phyloP scores from a whole-genome alignment of 2,797 vertebrate genomes.

The Euthynnus affinis region DNA sequence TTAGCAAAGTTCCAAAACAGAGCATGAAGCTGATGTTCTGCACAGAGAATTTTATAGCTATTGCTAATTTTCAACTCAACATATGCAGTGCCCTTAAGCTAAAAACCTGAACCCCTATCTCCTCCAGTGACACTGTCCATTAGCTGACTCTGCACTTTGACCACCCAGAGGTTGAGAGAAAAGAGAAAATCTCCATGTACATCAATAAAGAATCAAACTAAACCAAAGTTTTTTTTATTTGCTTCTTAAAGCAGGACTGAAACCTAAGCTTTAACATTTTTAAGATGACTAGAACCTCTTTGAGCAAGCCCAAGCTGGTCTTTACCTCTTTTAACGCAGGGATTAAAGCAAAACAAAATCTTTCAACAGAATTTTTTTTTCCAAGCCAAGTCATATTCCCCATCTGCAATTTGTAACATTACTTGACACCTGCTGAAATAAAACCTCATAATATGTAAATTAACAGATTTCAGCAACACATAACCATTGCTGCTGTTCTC shows the following conservation, averaged over 20 bases:
- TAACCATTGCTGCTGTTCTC: no score
- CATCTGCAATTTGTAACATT: no score
- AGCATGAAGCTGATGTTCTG: no score
- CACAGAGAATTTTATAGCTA: no score
- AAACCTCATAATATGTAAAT: no score
- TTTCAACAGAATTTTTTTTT: no score
- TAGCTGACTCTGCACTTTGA: slow-evolving; percentile 39
- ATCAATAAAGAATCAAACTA: neutral
- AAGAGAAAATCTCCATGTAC: neutral
- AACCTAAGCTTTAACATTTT: neutral
- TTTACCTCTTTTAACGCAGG: slow-evolving; percentile 58
- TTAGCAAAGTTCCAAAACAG: no score
- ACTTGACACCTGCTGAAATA: no score
- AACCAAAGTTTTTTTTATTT: slow-evolving; percentile 6
- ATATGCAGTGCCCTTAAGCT: slow-evolving; percentile 29
- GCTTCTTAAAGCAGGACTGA: neutral
- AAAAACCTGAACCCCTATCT: neutral
- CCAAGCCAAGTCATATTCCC: no score
- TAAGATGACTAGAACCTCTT: slow-evolving; percentile 1
- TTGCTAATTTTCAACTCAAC: no score
- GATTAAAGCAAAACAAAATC: no score
- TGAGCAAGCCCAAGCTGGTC: slow-evolving; percentile 37
- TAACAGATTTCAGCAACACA: no score
- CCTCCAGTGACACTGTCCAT: slow-evolving; percentile 22
- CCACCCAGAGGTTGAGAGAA: neutral